Evolutionary conservation across 2,888 invertebrate species (phyloP).

Genomic region (Dichetophora obliterata): DNA sequence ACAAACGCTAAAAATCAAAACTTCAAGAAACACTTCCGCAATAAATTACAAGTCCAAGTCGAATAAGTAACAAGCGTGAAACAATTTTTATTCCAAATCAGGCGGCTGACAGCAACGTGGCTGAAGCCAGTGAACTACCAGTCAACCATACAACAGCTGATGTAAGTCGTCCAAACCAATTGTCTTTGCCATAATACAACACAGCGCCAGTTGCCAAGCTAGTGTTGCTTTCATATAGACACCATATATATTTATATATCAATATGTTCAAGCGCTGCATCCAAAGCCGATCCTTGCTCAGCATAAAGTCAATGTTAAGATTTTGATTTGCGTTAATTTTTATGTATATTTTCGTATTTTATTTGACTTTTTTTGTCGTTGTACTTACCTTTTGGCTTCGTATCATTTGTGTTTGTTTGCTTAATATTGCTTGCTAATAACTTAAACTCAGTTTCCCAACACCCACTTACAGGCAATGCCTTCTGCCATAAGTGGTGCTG

Average conservation of each 20-base stretch:
- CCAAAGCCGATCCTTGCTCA: constrained; percentile 36
- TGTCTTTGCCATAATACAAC: too few relatives aligned
- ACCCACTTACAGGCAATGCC: constrained; percentile 74
- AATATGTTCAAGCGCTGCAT: constrained; percentile 46
- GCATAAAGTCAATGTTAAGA: neutral
- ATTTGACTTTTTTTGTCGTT: constrained; percentile 10
- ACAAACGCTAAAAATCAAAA: neutral
- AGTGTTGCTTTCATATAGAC: neutral
- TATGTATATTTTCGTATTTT: constrained; percentile 13
- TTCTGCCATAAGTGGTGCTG: constrained; percentile 78
- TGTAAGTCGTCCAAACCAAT: constrained; percentile 57
- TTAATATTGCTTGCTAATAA: neutral
- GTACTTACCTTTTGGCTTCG: neutral
- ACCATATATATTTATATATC: constrained; percentile 40
- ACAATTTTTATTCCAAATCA: constrained; percentile 14
- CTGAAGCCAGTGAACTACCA: constrained; percentile 61
- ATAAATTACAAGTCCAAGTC: neutral
- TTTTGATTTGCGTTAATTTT: constrained; percentile 14
- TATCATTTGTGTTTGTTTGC: neutral
- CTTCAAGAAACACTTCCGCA: constrained; percentile 9
- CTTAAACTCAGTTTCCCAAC: neutral
- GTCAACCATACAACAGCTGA: constrained; percentile 60
- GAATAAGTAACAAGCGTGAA: neutral
- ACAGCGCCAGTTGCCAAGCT: neutral
- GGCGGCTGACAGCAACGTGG: constrained; percentile 54